These are phyloP conservation scores for Sapajus apella DNA, from an alignment of 2,113 vertebrate species.

Conservation along the genomic window DNA sequence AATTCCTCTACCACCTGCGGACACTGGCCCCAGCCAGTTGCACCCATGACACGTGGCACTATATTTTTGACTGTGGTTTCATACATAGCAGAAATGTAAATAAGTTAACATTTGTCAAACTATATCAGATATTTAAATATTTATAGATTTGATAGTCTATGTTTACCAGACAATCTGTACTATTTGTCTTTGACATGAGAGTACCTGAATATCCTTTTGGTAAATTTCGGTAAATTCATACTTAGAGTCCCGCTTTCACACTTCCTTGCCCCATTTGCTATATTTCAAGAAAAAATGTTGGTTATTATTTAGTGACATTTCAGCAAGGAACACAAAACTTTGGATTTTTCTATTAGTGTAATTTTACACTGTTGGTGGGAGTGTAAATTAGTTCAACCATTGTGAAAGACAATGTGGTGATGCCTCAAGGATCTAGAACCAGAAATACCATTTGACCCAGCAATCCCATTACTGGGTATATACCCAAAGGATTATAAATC, in stretches of 20 bases:
- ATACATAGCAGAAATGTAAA: background rate
- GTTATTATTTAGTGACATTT: background rate
- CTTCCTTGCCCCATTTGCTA: background rate
- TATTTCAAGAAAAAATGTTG: background rate
- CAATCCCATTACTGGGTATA: too few relatives aligned
- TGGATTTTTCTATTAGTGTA: background rate
- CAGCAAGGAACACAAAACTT: background rate
- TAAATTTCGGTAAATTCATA: background rate
- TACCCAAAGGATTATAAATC: too few relatives aligned
- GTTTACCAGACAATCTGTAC: background rate
- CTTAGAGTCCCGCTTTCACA: background rate
- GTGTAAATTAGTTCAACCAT: too few relatives aligned
- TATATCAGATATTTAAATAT: background rate
- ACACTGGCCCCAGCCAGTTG: too few relatives aligned
- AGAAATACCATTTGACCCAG: too few relatives aligned
- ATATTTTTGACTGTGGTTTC: background rate
- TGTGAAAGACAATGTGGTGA: too few relatives aligned
- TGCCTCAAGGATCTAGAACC: too few relatives aligned
- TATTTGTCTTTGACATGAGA: background rate
- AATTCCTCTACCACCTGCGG: too few relatives aligned
- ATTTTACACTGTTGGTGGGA: too few relatives aligned
- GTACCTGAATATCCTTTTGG: background rate
- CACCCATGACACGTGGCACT: too few relatives aligned
- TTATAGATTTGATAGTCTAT: background rate
- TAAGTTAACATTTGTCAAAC: background rate